Evolutionary conservation across 2,888 invertebrate species (phyloP).

Genomic region (Cantharis rufa): DNA sequence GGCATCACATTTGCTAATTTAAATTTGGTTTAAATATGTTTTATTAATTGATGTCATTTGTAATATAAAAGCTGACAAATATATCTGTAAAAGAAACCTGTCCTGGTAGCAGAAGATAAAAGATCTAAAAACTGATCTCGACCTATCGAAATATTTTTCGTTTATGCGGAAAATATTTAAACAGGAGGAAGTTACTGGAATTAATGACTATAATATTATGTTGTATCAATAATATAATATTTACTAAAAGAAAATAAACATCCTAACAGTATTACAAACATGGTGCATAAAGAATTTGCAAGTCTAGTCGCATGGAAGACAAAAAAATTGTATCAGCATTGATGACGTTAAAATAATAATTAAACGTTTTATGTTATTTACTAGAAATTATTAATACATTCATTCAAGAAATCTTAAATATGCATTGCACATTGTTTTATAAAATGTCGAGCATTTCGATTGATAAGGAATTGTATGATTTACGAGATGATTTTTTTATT

Average conservation of each 20-base stretch:
- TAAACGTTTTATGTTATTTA: neutral
- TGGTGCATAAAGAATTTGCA: neutral
- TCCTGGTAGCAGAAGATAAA: neutral
- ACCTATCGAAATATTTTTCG: neutral
- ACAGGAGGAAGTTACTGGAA: neutral
- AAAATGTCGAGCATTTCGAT: neutral
- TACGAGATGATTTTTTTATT: neutral
- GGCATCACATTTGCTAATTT: neutral
- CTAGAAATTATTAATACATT: neutral
- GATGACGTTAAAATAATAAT: neutral
- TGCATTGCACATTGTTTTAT: neutral
- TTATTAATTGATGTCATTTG: neutral
- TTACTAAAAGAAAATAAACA: neutral
- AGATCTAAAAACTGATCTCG: neutral
- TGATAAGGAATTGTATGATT: neutral
- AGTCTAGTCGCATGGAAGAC: neutral
- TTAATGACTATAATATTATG: neutral
- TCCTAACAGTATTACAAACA: neutral
- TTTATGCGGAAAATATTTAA: neutral
- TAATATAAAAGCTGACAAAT: neutral
- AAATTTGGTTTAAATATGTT: neutral
- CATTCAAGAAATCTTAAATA: neutral
- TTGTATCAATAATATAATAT: neutral
- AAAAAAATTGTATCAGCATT: neutral
- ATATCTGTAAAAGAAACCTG: neutral